Base-by-base conservation (phyloP, 2,797 vertebrate species). In the Tangara arthus region DNA sequence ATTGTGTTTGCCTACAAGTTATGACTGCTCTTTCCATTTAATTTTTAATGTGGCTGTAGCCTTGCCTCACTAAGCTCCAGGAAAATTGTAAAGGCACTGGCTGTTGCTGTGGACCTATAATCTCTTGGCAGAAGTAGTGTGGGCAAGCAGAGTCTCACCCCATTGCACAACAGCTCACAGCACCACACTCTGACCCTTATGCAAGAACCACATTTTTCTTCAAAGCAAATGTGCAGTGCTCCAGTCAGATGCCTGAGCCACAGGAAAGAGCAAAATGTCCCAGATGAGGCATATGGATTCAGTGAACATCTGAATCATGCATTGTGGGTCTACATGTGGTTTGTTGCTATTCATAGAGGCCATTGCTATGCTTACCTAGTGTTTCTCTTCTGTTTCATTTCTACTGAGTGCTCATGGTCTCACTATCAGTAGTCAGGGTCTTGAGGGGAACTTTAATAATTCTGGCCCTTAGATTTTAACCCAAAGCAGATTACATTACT, bases 1-100 rank as follows among this genome's bases (percentile, higher is more conserved):
- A 89, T 88, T 95, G 61, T 95, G 89, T 88, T 96, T 94, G 79
- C 92, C 95, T 95, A 79, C 93, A 93, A 93, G 94, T 96, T 87
- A 95, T 18, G 47, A 93, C 87, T 89, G 56, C 64, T 94, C 94
- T 85, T 94, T 71, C 90, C 57, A 93, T 92, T 97, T 91, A 89
- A 92, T 92, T 97, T 93, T 95, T 93, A 93, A 90, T 93, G 82
- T 5, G 9, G n/a, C 70, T 92, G 37, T 79, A 86, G 66, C 59
- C 70, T 87, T 93, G 66, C 76, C 85, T 87, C 52, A 18, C 87
- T 60, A 91, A 90, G 86, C 66, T 86, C 85, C 73, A 55, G 80
- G 83, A 94, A 90, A 93, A 60, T 24, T 70, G 76, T 72, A 94
- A 93, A 96, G 73, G 85, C 82, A 79, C 37, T 76, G 89, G 37